Conservation (phyloP, 1,140 invertebrate genomes). For the Aricia agestis region DNA sequence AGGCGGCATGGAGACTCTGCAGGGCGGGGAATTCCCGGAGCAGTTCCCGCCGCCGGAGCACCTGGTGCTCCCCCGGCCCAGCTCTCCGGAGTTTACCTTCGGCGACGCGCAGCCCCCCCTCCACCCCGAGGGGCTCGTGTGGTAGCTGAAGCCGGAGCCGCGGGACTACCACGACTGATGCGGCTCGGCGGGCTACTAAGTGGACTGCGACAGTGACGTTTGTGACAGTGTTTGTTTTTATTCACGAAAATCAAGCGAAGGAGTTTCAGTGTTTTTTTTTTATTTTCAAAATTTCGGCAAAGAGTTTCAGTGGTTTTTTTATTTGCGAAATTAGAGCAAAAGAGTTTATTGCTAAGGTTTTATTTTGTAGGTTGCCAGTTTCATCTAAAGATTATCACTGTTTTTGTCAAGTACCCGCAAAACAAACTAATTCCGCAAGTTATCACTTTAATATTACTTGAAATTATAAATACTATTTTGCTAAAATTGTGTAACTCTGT, state of each 20-base stretch:
- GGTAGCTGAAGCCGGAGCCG: conserved; percentile 78
- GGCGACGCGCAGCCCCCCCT: conserved; percentile 67
- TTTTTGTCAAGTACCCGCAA: background rate
- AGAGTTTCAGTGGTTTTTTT: conserved; percentile 3
- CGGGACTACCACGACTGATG: conserved; percentile 77
- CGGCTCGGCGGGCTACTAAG: conserved; percentile 66
- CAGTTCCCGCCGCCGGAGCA: conserved; percentile 70
- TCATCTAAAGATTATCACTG: background rate
- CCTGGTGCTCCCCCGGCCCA: conserved; percentile 64
- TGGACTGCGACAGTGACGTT: conserved; percentile 50
- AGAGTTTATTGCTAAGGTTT: background rate
- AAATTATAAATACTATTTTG: background rate
- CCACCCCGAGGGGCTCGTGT: conserved; percentile 72
- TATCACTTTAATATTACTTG: background rate
- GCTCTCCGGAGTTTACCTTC: conserved; percentile 72
- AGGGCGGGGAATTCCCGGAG: conserved; percentile 66
- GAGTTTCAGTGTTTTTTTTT: conserved; percentile 6
- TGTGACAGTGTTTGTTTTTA: conserved; percentile 20
- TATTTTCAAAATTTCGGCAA: background rate
- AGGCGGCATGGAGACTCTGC: conserved; percentile 70
- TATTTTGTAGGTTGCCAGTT: background rate
- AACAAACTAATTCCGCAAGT: background rate
- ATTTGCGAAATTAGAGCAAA: background rate
- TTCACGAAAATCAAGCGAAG: background rate
- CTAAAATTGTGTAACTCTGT: too few relatives aligned